A percentile compares a stretch with the other conserved stretches of the same genome.
Conservation (phyloP, 2,888 invertebrate genomes). For the Agrochola lychnidis region DNA sequence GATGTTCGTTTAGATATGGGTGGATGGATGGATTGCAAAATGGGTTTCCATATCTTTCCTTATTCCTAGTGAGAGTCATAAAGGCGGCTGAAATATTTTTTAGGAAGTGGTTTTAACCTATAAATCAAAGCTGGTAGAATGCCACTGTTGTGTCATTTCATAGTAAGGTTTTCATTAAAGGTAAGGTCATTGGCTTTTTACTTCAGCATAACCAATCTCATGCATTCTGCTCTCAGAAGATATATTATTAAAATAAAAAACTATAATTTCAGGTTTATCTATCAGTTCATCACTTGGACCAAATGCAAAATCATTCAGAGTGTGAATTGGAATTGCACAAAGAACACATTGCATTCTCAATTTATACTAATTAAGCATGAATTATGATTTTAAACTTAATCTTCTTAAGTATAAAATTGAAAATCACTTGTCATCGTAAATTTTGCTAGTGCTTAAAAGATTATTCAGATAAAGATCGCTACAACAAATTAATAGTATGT, state of each 20-base stretch:
- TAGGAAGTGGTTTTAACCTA: too few species aligned
- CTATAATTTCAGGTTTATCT: background rate
- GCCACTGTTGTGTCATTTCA: background rate
- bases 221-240: background rate
- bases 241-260: background rate
- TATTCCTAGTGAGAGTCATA: background rate
- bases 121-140: background rate
- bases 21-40: slow-evolving; percentile 1
- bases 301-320: slow-evolving; percentile 57
- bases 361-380: slow-evolving; percentile 32
- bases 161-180: too few species aligned
- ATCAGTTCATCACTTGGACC: slow-evolving; percentile 37
- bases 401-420: slow-evolving; percentile 7
- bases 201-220: background rate
- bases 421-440: slow-evolving; percentile 30
- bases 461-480: slow-evolving; percentile 12
- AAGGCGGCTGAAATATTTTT: background rate
- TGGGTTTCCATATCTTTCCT: background rate
- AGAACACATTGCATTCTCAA: slow-evolving; percentile 49
- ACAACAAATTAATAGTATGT: slow-evolving; percentile 27
- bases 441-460: background rate
- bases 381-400: slow-evolving; percentile 28
- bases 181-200: background rate
- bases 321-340: slow-evolving; percentile 58
- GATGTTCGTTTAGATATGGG: slow-evolving; percentile 11